Base-by-base conservation (phyloP, 30 jellyfish, hydroid and myxozoan genomes). In the Aurelia aurita complex sp. Pacific region DNA sequence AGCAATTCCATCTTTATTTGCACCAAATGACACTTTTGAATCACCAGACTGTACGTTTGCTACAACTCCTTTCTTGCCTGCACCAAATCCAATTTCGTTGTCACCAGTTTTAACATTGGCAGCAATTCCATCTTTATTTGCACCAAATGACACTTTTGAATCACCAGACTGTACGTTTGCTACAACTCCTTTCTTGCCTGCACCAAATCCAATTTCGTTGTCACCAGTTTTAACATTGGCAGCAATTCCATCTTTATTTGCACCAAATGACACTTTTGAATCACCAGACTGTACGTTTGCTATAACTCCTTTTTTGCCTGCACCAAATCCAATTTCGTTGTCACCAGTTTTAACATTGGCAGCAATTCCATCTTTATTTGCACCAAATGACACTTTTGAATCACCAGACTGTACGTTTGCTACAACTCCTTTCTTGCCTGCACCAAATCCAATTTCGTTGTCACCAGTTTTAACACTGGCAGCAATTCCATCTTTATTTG, bases 321-420 rank as follows among this genome's bases (percentile, higher is more conserved):
- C 35, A 17, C 35, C 69, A 16, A 61, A 61, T 1, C 69, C 69
- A 5, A 61, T 23, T 11, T 23, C 69, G 10, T 17, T 61, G 10
- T 61, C 69, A 16, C 35, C 35, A 61, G 32, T 17, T 61, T 61
- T 61, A 5, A 61, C 69, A 6, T 61, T 61, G 32, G 69, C 69
- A 2, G 69, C 69, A 61, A 61, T 16, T 61, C 69, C 69, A 61
- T 61, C 69, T 23, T 61, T 61, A 23, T 61, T 61, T 17, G 69
- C 35, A 16, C 35, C 69, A 61, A 61, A 17, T 13, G 35, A 17
- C 1, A 61, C 69, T 61, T 17, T 23, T 16, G 69, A 16, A 61
- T 61, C 69, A 3, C 35, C 35, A 61, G 32, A 23, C 11, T 61
- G 32, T 23, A 61, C 69, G 13, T 61, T 13, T 61, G 69, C 69